Base-by-base conservation (phyloP, 2,797 vertebrate genomes). In the Natrix natrix region DNA sequence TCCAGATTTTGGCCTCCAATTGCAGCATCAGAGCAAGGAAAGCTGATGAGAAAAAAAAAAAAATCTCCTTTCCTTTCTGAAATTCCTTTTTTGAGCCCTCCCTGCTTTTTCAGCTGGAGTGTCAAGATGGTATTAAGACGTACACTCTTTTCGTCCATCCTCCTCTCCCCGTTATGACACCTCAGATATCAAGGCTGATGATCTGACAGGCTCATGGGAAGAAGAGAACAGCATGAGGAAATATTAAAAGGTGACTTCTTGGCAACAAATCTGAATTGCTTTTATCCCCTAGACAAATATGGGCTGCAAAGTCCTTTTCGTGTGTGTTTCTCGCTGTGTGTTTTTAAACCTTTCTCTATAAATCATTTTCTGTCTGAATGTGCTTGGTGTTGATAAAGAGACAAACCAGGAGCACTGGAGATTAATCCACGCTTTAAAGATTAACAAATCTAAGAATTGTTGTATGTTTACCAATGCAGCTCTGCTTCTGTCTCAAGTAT, bases 141-240 rank as follows among this genome's bases (percentile, higher is more conserved):
- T 57, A 56, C 61, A 5, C 93, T 2, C 2, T 90, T 96, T 91
- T 66, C 37, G 16, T 12, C 2, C 0, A 4, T 88, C 92, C 54
- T 91, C 92, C 83, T 93, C 52, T 89, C 91, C 26, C 92, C 94
- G 37, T 95, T 94, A 94, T 94, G 96, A 94, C 94, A 95, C 92
- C 94, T 92, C 94, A 2, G 16, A 93, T 95, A 95, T 96, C 96
- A 94, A 93, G 89, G 95, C 94, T 57, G 94, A 96, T 94, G 0
- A 8, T 37, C 92, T 61, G 86, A 61, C 91, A 63, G 83, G 91
- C 61, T 74, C 7, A 20, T 94, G 92, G 32, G 88, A 94, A 87
- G 89, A 0, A 0, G 0, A 0, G 93, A 96, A 95, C 95, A 95
- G 95, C 94, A 93, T 93, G 86, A 69, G 57, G 24, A n/a, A 87